Base-by-base conservation (phyloP, 2,113 vertebrate genomes). In the Otocyon megalotis region DNA sequence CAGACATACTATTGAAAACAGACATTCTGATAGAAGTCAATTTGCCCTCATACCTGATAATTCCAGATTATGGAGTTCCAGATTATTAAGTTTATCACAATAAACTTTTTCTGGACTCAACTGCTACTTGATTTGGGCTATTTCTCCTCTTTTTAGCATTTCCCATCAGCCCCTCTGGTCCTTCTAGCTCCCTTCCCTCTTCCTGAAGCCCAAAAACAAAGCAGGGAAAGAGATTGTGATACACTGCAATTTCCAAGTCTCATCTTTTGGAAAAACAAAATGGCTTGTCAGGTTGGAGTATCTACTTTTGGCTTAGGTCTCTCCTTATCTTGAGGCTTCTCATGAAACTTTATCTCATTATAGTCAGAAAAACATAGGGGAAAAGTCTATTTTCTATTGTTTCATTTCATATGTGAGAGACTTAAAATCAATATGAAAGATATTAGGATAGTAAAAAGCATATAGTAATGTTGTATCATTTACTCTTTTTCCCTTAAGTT, bases 401-500 rank as follows among this genome's bases (percentile, higher is more conserved):
- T 96, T 81, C 92, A 89, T n/a, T 80, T 91, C 37, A 43, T 69
- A n/a, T 37, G 2, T 79, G 65, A 87, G 10, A 93, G 37, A 88
- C 26, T 72, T 79, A 86, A 77, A 77, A n/a, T 95, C 35, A 92
- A 37, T 76, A 86, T 65, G 62, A 43, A 89, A 89, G 60, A 79
- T n/a, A 93, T 24, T 63, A 93, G 69, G 48, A 56, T 26, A 72
- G 24, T 28, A 53, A 95, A 86, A 90, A 83, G 48, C 1, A 37
- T n/a, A 28, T 19, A 87, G 56, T 72, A 28, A 74, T 80, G 5
- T 85, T 89, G 5, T 17, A 37, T 69, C 14, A 88, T 26, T 88
- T 86, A 88, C 4, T 88, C 37, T 92, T 95, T 82, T 69, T 5
- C 12, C 67, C 67, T 77, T 48, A 76, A 28, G 24, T 50, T 30